Evolutionary conservation across 2,888 invertebrate genomes (phyloP).

Genomic region (Embidobia sp.): DNA sequence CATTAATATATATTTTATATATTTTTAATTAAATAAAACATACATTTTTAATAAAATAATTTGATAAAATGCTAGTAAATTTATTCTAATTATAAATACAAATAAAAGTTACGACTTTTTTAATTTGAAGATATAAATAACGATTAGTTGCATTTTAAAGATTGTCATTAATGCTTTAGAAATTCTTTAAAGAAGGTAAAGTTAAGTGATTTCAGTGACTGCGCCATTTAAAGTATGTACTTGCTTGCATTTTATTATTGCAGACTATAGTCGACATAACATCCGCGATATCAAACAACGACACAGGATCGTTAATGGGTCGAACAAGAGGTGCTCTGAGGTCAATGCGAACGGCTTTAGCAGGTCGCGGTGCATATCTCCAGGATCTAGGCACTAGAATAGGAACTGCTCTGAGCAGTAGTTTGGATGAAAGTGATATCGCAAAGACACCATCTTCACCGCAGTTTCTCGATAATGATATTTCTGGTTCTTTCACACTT

Average conservation of each 20-base stretch:
- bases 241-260: slow-evolving; percentile 36
- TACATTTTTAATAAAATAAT: no score
- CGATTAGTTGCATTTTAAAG: slow-evolving; percentile 5
- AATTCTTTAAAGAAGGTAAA: slow-evolving; percentile 9
- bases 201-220: slow-evolving; percentile 1
- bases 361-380: slow-evolving; percentile 79
- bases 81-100: no score
- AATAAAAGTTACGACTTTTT: no score
- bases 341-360: slow-evolving; percentile 78
- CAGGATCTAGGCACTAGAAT: slow-evolving; percentile 78
- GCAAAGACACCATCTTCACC: slow-evolving; percentile 74
- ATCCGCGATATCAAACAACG: slow-evolving; percentile 47
- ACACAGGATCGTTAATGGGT: slow-evolving; percentile 74
- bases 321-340: slow-evolving; percentile 78
- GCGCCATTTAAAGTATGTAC: slow-evolving; percentile 18
- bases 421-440: slow-evolving; percentile 78
- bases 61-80: no score
- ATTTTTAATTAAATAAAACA: no score
- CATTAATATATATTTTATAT: no score
- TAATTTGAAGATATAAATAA: slow-evolving; percentile 2
- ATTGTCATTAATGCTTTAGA: slow-evolving; percentile 6
- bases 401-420: slow-evolving; percentile 79
- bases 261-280: slow-evolving; percentile 60
- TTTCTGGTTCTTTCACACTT: slow-evolving; percentile 21
- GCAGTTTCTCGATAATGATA: slow-evolving; percentile 69